Evolutionary conservation across 2,797 vertebrate genomes (phyloP).

Genomic region (Pachyuromys duprasi): DNA sequence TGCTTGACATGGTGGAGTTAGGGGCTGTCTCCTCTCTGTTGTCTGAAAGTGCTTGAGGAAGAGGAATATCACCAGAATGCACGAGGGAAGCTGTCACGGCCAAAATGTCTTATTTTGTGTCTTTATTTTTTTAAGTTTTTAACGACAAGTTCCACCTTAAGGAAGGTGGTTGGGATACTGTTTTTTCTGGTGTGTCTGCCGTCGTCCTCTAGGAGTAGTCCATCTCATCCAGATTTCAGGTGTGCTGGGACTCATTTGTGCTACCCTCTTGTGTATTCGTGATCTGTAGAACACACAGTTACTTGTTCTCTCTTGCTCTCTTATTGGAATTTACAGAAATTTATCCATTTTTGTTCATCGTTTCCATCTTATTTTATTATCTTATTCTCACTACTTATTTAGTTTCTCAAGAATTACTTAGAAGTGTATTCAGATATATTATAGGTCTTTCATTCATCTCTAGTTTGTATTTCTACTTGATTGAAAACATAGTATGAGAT

Average conservation of each 20-base stretch:
- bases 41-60: neutral
- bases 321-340: neutral
- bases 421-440: neutral
- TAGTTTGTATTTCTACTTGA: slow-evolving; percentile 49
- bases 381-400: neutral
- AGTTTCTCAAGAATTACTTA: neutral
- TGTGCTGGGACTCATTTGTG: neutral
- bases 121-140: slow-evolving; percentile 44
- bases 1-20: neutral
- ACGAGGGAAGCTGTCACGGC: neutral
- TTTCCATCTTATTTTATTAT: neutral
- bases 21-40: neutral
- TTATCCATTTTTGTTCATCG: slow-evolving; percentile 42
- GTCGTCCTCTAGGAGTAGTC: neutral
- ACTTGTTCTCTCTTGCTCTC: neutral
- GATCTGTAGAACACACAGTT: neutral
- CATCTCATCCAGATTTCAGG: neutral
- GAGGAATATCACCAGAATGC: slow-evolving; percentile 27
- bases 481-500: neutral
- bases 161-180: neutral
- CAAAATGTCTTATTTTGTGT: slow-evolving; percentile 47
- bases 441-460: slow-evolving; percentile 1
- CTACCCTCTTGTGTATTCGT: neutral
- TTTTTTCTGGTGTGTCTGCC: neutral
- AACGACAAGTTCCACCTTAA: slow-evolving; percentile 6